Evolutionary conservation across 2,113 vertebrate genomes (phyloP).

Genomic region (Hemiprocne comata): DNA sequence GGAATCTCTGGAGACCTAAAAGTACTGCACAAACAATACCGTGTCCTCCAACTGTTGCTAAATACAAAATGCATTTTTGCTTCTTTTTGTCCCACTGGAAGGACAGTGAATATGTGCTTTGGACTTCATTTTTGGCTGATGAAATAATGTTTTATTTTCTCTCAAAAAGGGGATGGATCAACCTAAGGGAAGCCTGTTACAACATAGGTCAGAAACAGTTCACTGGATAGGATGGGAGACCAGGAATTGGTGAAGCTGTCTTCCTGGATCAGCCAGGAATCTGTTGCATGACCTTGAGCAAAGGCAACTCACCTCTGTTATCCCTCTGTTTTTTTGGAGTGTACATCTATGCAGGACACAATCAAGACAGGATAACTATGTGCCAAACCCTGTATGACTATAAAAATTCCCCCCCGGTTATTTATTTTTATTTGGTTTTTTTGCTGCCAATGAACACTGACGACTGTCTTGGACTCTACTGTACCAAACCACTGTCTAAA

Average conservation of each 20-base stretch:
- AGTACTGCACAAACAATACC: slow-evolving; percentile 26
- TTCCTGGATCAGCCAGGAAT: slow-evolving; percentile 2
- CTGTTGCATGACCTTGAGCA: neutral
- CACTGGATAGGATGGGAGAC: neutral
- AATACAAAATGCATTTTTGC: slow-evolving; percentile 2
- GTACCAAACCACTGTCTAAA: neutral
- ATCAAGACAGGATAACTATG: neutral
- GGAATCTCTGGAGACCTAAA: slow-evolving; percentile 32
- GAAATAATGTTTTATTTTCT: neutral
- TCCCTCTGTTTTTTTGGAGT: neutral
- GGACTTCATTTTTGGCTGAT: neutral
- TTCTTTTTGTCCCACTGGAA: slow-evolving; percentile 34
- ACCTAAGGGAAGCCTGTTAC: neutral
- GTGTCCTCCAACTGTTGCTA: slow-evolving; percentile 16
- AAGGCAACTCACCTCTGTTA: neutral
- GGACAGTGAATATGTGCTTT: neutral
- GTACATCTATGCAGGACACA: neutral
- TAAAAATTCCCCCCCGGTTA: neutral
- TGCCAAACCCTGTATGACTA: neutral
- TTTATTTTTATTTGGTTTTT: neutral
- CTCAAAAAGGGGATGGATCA: neutral
- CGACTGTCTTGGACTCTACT: neutral
- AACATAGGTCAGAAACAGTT: slow-evolving; percentile 18
- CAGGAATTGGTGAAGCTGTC: neutral
- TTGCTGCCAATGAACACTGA: neutral